Percentiles rank a stretch among this genome's conserved stretches.
Conservation (phyloP, 2,888 invertebrate genomes). For the Brachycybe producta region DNA sequence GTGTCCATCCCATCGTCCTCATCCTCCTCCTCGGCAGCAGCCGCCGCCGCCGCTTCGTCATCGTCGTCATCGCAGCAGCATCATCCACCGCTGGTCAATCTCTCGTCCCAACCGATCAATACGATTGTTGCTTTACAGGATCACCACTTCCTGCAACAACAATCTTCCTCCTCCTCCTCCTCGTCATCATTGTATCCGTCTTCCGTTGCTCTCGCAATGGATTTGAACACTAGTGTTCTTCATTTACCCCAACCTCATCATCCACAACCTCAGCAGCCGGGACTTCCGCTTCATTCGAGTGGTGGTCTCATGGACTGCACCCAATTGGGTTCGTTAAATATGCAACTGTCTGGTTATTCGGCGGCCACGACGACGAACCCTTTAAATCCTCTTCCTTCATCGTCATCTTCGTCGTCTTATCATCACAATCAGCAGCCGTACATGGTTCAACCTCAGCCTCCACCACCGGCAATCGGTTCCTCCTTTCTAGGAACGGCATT, state of each 20-base stretch:
- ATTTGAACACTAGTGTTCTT: constrained; percentile 28
- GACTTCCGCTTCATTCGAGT: no score
- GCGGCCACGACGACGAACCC: neutral
- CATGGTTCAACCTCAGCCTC: constrained; percentile 5
- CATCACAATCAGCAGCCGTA: constrained; percentile 13
- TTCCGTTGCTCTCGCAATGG: constrained; percentile 35
- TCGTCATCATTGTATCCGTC: no score
- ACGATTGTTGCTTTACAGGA: constrained; percentile 24
- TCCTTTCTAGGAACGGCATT: constrained; percentile 26
- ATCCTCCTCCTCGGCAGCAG: constrained; percentile 25
- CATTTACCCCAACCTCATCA: constrained; percentile 22
- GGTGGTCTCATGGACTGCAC: constrained; percentile 31
- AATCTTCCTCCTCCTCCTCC: no score
- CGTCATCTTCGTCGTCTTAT: constrained; percentile 14
- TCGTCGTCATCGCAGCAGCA: constrained; percentile 1
- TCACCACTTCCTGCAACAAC: constrained; percentile 21
- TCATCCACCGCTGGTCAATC: constrained; percentile 15
- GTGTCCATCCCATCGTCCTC: constrained; percentile 25
- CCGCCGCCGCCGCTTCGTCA: constrained; percentile 7
- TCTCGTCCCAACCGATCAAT: constrained; percentile 22
- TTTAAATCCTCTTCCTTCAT: neutral
- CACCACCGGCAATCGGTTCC: constrained; percentile 17
- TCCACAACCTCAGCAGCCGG: constrained; percentile 18
- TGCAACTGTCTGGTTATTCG: constrained; percentile 31
- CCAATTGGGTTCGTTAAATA: constrained; percentile 34